Evolutionary conservation across 2,113 vertebrate species (phyloP).

Genomic region (Antechinus stuartii): DNA sequence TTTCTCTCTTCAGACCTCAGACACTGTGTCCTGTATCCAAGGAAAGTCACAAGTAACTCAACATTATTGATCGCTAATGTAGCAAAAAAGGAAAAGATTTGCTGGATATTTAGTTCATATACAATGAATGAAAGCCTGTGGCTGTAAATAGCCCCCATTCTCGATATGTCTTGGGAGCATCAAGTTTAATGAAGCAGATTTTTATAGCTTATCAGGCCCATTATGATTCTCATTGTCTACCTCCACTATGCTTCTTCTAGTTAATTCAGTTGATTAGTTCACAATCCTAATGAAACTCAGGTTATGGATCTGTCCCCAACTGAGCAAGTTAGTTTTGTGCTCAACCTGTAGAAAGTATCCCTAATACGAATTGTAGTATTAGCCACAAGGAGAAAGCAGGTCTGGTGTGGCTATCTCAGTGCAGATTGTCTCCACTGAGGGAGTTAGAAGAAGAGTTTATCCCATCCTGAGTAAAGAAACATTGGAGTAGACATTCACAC

Average conservation of each 20-base stretch:
- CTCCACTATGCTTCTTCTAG: neutral
- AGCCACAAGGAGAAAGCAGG: neutral
- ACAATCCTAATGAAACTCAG: neutral
- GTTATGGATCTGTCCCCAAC: neutral
- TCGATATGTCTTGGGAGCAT: neutral
- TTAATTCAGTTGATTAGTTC: neutral
- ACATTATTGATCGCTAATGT: neutral
- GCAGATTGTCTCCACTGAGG: neutral
- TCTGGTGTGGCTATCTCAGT: neutral
- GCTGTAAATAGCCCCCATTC: too few relatives aligned
- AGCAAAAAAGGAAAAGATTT: neutral
- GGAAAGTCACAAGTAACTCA: neutral
- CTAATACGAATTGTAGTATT: neutral
- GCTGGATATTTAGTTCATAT: neutral
- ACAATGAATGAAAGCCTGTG: neutral
- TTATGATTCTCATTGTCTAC: neutral
- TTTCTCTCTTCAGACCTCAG: neutral
- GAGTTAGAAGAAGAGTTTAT: neutral
- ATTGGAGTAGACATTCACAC: neutral
- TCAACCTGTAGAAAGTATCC: neutral
- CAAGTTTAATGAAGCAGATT: neutral
- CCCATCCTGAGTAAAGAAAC: neutral
- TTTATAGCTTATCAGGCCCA: neutral
- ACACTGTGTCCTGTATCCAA: neutral
- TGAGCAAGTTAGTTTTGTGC: neutral